Conservation (phyloP, 2,797 vertebrate genomes). For the Pseudochaenichthys georgianus region DNA sequence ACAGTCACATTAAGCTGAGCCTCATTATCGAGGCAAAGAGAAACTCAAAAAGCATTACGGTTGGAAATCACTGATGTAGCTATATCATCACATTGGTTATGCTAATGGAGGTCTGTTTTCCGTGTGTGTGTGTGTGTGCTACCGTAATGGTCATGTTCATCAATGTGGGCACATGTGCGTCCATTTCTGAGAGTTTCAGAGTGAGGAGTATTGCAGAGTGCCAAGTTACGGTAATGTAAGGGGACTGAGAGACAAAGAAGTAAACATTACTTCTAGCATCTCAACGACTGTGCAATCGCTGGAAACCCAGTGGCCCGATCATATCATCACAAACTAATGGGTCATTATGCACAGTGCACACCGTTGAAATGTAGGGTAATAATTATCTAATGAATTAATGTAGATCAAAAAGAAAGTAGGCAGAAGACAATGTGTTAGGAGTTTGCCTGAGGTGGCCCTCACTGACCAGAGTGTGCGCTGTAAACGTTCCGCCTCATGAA, state of each 20-base stretch:
- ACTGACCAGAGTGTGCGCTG: constrained; percentile 57
- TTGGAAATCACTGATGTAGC: constrained; percentile 65
- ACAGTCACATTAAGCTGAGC: constrained; percentile 70
- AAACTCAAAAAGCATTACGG: constrained; percentile 68
- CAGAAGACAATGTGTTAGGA: constrained; percentile 32
- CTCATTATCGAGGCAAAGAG: constrained; percentile 73
- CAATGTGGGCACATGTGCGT: constrained; percentile 7
- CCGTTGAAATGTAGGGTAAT: constrained; percentile 57
- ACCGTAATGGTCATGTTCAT: constrained; percentile 38
- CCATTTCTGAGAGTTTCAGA: background rate
- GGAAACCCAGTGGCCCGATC: constrained; percentile 37
- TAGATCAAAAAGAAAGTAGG: constrained; percentile 54
- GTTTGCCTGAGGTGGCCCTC: constrained; percentile 57
- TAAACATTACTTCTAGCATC: constrained; percentile 52
- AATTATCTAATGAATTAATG: constrained; percentile 73
- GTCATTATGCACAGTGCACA: constrained; percentile 58
- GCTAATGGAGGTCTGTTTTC: constrained; percentile 62
- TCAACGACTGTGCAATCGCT: constrained; percentile 23
- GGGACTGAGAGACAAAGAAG: constrained; percentile 34
- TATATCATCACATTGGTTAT: constrained; percentile 67
- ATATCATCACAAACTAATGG: constrained; percentile 61
- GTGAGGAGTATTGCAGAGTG: background rate
- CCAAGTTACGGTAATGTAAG: constrained; percentile 23
- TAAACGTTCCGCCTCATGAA: constrained; percentile 59
- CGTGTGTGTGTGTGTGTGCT: constrained; percentile 15